Percentiles rank a stretch among this genome's conserved stretches.
phyloP scores from a whole-genome alignment of 2,888 invertebrate species.

The Autographa pulchrina region DNA sequence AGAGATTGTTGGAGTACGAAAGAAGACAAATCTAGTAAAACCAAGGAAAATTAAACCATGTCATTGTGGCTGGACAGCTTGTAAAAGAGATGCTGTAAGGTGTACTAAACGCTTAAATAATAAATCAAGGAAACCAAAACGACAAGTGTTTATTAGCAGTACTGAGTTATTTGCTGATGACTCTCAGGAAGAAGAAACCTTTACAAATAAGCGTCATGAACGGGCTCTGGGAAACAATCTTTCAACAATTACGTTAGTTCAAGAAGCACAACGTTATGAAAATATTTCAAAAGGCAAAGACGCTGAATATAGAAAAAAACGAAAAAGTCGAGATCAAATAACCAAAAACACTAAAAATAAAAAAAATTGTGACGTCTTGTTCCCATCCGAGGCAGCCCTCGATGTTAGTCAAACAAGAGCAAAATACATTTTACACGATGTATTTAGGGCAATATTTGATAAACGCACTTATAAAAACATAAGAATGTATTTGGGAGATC shows the following conservation, averaged over 20 bases:
- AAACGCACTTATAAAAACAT: conserved; percentile 46
- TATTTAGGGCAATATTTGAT: conserved; percentile 49
- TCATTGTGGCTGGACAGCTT: conserved; percentile 10
- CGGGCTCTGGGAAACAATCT: conserved; percentile 23
- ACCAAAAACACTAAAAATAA: conserved; percentile 48
- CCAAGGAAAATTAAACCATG: conserved; percentile 2
- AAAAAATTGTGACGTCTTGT: conserved; percentile 42
- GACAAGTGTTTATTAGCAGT: conserved; percentile 10
- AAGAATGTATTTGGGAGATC: conserved; percentile 47
- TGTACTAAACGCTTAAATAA: background rate
- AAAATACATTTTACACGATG: conserved; percentile 36
- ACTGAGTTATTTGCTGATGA: conserved; percentile 8
- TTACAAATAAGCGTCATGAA: background rate
- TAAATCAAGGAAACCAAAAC: conserved; percentile 7
- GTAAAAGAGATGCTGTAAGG: conserved; percentile 17
- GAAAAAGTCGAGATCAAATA: conserved; percentile 35
- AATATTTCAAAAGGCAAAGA: conserved; percentile 45
- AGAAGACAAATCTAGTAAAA: background rate
- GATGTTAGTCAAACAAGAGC: conserved; percentile 40
- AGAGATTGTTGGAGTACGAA: background rate
- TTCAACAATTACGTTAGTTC: conserved; percentile 9
- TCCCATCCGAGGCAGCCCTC: conserved; percentile 57
- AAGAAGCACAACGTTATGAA: conserved; percentile 23
- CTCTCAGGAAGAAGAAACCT: conserved; percentile 9
- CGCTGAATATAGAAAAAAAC: conserved; percentile 33